Evolutionary conservation across 2,113 vertebrate genomes (phyloP).

Genomic region (Artemisiospiza belli): DNA sequence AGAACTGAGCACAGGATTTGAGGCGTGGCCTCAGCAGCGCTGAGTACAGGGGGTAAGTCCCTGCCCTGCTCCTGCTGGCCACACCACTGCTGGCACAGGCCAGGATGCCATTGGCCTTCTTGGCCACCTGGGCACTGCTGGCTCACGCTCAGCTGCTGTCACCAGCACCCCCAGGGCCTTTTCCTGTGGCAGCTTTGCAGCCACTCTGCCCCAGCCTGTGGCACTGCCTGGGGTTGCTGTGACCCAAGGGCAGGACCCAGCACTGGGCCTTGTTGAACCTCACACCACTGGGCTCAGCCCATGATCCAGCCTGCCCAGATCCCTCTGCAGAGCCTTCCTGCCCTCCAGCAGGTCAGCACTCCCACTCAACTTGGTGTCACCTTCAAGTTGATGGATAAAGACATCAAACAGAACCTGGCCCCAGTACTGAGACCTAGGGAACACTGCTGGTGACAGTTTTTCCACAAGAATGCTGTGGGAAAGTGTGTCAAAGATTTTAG

Average conservation of each 20-base stretch:
- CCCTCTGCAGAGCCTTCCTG: neutral
- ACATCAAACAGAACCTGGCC: neutral
- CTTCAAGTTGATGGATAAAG: fast-evolving
- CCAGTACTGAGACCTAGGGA: neutral
- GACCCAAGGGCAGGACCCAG: neutral
- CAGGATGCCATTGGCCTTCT: neutral
- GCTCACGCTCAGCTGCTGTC: neutral
- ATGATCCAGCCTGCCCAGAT: neutral
- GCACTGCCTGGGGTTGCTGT: neutral
- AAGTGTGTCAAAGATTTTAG: neutral
- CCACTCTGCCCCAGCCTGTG: neutral
- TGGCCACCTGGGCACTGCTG: neutral
- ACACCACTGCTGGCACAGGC: neutral
- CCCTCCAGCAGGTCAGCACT: neutral
- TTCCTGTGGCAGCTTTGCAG: neutral
- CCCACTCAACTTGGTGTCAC: neutral
- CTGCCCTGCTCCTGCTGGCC: neutral
- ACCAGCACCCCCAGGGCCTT: neutral
- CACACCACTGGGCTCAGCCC: neutral
- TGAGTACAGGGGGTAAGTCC: fast-evolving
- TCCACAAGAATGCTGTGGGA: neutral
- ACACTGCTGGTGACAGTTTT: neutral
- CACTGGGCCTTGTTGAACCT: neutral
- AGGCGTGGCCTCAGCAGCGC: fast-evolving
- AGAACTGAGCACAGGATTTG: fast-evolving